Evolutionary conservation across 1,140 invertebrate species (phyloP).

Genomic region (Hyles vespertilio): DNA sequence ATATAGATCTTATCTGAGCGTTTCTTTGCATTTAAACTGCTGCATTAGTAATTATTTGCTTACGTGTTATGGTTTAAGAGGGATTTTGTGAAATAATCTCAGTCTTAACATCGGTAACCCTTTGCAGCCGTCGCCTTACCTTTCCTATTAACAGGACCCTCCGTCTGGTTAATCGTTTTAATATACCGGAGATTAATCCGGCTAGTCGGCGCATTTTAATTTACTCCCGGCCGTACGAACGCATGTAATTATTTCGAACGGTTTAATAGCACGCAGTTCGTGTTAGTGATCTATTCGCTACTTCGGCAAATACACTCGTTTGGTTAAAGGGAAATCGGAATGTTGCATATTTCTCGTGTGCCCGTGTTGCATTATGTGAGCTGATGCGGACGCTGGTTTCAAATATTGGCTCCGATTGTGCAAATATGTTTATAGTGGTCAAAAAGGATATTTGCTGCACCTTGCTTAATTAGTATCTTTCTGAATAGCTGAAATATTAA

Average conservation of each 20-base stretch:
- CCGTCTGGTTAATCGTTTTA: slow-evolving; percentile 15
- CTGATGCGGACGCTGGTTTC: too few relatives aligned
- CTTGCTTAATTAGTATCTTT: too few relatives aligned
- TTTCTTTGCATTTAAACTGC: slow-evolving; percentile 6
- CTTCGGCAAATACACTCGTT: not conserved
- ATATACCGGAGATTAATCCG: slow-evolving; percentile 25
- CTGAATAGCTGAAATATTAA: too few relatives aligned
- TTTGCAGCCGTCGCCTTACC: slow-evolving; percentile 3
- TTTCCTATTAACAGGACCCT: slow-evolving; percentile 8
- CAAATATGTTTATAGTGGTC: too few relatives aligned
- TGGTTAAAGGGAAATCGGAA: not conserved
- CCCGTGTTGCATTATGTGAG: too few relatives aligned
- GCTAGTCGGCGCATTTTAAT: slow-evolving; percentile 18
- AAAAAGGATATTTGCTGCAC: too few relatives aligned
- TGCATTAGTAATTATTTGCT: slow-evolving; percentile 10
- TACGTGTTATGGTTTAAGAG: slow-evolving; percentile 6
- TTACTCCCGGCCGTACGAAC: slow-evolving; percentile 11
- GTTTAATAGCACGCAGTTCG: slow-evolving; percentile 5
- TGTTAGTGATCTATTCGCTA: not conserved
- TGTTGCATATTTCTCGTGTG: too few relatives aligned
- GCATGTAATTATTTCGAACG: slow-evolving; percentile 15
- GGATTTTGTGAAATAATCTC: slow-evolving; percentile 3
- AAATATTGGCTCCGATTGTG: too few relatives aligned
- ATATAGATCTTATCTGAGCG: not conserved
- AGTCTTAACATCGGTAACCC: not conserved